Conservation (phyloP, 2,797 vertebrate species). For the Argentina silus region DNA sequence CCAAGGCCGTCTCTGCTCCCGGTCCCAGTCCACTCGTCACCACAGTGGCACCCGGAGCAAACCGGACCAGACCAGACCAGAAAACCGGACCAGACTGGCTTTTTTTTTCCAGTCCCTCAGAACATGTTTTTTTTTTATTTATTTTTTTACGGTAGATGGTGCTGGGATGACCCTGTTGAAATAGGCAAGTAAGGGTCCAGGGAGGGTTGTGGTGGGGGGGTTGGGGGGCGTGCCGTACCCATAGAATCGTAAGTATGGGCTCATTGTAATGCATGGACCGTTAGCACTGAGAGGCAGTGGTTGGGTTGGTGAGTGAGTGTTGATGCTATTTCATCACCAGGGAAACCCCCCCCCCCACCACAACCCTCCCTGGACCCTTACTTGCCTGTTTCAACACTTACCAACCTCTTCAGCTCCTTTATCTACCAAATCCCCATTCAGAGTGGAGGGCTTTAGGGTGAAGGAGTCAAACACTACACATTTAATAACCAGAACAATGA, state of each 20-base stretch:
- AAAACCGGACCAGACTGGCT: slow-evolving; percentile 45
- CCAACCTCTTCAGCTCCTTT: slow-evolving; percentile 19
- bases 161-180: slow-evolving; percentile 50
- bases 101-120: slow-evolving; percentile 48
- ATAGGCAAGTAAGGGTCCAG: no score
- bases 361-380: slow-evolving; percentile 28
- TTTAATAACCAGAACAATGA: slow-evolving; percentile 24
- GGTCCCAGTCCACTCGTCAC: slow-evolving; percentile 10
- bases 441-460: neutral
- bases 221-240: neutral
- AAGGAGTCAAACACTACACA: slow-evolving; percentile 22
- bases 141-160: slow-evolving; percentile 7
- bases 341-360: no score
- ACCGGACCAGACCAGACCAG: slow-evolving; percentile 34
- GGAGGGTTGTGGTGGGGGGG: slow-evolving; percentile 51
- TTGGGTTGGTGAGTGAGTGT: slow-evolving; percentile 37
- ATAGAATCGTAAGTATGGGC: no score
- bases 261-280: no score
- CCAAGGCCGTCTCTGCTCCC: slow-evolving; percentile 9
- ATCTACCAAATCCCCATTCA: slow-evolving; percentile 38
- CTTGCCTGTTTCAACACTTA: slow-evolving; percentile 35
- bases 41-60: slow-evolving; percentile 37
- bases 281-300: slow-evolving; percentile 39
- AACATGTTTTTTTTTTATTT: slow-evolving; percentile 49
- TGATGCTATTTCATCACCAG: slow-evolving; percentile 48